phyloP scores from a whole-genome alignment of 2,113 vertebrate genomes.

The Miniopterus natalensis region DNA sequence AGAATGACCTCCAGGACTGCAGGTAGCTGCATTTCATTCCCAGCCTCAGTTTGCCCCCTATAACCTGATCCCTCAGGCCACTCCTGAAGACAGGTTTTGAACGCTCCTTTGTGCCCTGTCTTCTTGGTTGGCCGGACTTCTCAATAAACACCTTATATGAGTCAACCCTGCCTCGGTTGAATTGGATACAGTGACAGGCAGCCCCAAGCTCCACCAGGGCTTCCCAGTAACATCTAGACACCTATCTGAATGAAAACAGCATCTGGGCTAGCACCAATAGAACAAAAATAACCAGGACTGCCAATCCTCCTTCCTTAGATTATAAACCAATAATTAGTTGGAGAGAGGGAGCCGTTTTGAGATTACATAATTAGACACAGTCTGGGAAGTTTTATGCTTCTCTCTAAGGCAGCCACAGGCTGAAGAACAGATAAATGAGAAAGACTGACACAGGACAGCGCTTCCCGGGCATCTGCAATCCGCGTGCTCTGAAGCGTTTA shows the following conservation, averaged over 20 bases:
- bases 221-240: not conserved
- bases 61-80: too few relatives aligned
- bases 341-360: constrained; percentile 41
- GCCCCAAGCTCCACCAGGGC: too few relatives aligned
- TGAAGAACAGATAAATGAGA: constrained; percentile 33
- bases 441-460: not conserved
- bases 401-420: not conserved
- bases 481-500: not conserved
- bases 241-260: not conserved
- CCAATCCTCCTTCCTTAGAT: constrained; percentile 30
- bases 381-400: constrained; percentile 51
- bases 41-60: too few relatives aligned
- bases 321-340: constrained; percentile 25
- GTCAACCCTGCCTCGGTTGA: too few relatives aligned
- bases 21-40: too few relatives aligned
- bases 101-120: too few relatives aligned
- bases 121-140: too few relatives aligned
- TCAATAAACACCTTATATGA: too few relatives aligned
- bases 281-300: not conserved
- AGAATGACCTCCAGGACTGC: too few relatives aligned
- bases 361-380: constrained; percentile 43
- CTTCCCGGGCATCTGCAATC: not conserved
- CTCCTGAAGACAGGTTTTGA: too few relatives aligned
- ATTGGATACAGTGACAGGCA: too few relatives aligned
- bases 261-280: not conserved